Conservation (phyloP, 1,140 invertebrate genomes). For the Venustaconcha ellipsiformis region DNA sequence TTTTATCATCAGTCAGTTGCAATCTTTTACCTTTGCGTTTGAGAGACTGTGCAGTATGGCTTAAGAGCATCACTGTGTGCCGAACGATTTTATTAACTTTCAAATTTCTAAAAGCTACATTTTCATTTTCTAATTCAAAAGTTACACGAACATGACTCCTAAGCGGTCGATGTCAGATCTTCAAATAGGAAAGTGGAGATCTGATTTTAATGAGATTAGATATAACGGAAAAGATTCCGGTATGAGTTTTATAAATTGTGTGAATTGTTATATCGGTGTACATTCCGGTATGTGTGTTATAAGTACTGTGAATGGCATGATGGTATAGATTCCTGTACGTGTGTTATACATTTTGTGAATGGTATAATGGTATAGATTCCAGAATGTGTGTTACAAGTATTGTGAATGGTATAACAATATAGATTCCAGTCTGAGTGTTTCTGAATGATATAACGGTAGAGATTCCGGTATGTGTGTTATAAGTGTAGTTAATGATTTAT, state of each 20-base stretch:
- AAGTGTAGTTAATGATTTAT: conserved; percentile 15
- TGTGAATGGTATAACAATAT: background rate
- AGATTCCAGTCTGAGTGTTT: background rate
- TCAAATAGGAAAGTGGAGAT: too few relatives aligned
- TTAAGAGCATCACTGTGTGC: background rate
- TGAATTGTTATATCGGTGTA: background rate
- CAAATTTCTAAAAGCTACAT: too few relatives aligned
- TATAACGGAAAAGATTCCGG: background rate
- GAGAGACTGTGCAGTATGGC: background rate
- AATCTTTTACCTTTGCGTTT: background rate
- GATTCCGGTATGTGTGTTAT: background rate
- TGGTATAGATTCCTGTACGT: background rate
- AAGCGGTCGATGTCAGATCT: too few relatives aligned
- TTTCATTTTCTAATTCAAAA: background rate
- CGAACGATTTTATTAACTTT: too few relatives aligned
- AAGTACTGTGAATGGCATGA: background rate
- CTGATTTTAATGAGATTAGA: background rate
- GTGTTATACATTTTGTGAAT: conserved; percentile 16
- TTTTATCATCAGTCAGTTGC: too few relatives aligned
- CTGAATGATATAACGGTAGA: background rate
- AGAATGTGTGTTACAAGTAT: background rate
- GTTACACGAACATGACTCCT: too few relatives aligned
- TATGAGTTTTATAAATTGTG: background rate
- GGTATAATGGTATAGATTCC: background rate
- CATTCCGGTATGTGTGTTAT: background rate